phyloP scores from a whole-genome alignment of 1,140 invertebrate species.

The Aricia agestis region DNA sequence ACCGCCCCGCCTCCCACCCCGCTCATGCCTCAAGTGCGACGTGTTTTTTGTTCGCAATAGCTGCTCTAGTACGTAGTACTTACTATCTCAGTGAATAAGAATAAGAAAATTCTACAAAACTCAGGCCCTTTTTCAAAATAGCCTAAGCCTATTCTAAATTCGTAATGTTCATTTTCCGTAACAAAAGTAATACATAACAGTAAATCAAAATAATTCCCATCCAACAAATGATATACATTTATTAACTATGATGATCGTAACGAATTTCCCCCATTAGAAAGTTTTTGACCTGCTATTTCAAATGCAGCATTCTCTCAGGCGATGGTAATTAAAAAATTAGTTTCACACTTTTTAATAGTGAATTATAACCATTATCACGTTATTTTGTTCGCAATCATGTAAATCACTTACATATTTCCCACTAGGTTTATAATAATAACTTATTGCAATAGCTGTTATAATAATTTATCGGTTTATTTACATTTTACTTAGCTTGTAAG shows the following conservation, averaged over 20 bases:
- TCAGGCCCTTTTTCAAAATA: too few relatives aligned
- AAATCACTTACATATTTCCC: background rate
- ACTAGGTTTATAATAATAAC: too few relatives aligned
- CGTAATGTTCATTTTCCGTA: background rate
- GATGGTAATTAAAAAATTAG: background rate
- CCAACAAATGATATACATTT: background rate
- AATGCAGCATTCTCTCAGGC: background rate
- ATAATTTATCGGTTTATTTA: too few relatives aligned
- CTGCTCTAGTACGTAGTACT: too few relatives aligned
- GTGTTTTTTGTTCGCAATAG: too few relatives aligned
- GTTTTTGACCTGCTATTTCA: constrained; percentile 5
- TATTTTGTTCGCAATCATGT: background rate
- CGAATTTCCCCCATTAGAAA: constrained; percentile 1
- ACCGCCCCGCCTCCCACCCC: too few relatives aligned
- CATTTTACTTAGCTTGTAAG: too few relatives aligned
- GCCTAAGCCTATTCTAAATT: too few relatives aligned
- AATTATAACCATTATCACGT: background rate
- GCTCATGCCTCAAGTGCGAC: too few relatives aligned
- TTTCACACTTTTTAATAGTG: constrained; percentile 6
- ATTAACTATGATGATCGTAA: constrained; percentile 8
- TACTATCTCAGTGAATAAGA: too few relatives aligned
- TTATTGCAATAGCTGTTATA: too few relatives aligned
- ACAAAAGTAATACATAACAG: background rate
- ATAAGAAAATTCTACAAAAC: too few relatives aligned
- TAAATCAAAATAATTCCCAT: background rate